Percentiles rank a stretch among this genome's conserved stretches.
phyloP scores from a whole-genome alignment of 2,113 vertebrate species.

The Ochotona princeps region DNA sequence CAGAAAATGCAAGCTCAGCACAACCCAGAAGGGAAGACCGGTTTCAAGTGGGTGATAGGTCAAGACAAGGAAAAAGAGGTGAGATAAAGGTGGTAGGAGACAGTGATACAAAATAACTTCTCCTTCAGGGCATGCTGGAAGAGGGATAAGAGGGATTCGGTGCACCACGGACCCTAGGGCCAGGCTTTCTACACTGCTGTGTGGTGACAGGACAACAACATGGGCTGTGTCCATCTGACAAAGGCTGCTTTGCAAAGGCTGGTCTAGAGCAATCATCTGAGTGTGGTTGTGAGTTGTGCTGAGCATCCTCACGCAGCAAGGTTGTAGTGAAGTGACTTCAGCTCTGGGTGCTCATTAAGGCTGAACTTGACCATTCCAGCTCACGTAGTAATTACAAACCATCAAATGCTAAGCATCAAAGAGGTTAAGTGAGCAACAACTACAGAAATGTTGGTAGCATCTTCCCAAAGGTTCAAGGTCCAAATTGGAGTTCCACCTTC shows the following conservation, averaged over 20 bases:
- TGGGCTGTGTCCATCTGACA: too few species aligned
- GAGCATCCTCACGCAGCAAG: too few species aligned
- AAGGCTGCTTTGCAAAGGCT: not conserved
- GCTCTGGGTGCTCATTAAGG: not conserved
- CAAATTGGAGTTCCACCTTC: not conserved
- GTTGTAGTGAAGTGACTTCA: too few species aligned
- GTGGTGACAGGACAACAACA: not conserved
- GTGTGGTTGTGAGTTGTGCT: too few species aligned
- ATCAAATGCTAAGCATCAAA: not conserved
- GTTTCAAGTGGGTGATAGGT: not conserved
- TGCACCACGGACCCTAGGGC: not conserved
- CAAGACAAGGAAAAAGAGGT: slow-evolving; percentile 10
- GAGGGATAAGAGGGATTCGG: not conserved
- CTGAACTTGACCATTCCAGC: not conserved
- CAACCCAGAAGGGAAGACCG: slow-evolving; percentile 1
- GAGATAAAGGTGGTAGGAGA: slow-evolving; percentile 15
- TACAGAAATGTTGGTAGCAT: not conserved
- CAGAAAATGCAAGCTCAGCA: slow-evolving; percentile 58
- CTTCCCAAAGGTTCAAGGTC: not conserved
- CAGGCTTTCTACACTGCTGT: not conserved
- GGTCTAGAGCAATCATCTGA: not conserved
- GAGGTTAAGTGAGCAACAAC: not conserved
- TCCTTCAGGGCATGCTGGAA: not conserved
- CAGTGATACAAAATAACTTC: not conserved
- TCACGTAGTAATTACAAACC: not conserved